These are phyloP conservation scores for Microtus oregoni DNA, from an alignment of 2,113 vertebrate species.

Conservation along the genomic window DNA sequence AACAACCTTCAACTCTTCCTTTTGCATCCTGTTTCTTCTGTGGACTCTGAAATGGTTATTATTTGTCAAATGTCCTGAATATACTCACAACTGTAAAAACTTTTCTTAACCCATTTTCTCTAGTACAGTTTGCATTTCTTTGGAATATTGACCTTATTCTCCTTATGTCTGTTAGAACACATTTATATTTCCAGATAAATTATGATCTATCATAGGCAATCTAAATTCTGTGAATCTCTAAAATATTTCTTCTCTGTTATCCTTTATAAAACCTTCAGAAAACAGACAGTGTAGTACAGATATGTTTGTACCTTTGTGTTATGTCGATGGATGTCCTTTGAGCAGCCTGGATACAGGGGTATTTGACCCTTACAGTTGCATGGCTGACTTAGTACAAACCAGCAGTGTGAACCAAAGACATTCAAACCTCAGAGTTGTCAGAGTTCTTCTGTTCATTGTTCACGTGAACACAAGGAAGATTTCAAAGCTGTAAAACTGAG, in stretches of 20 bases:
- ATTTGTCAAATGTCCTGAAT: not conserved
- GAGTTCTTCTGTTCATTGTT: slow-evolving; percentile 24
- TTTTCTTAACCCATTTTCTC: not conserved
- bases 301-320: slow-evolving; percentile 44
- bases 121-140: not conserved
- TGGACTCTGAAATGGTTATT: not conserved
- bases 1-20: not conserved
- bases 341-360: not conserved
- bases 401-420: not conserved
- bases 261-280: slow-evolving; percentile 33
- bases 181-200: slow-evolving; percentile 62
- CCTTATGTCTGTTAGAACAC: not conserved
- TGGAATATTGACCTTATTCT: slow-evolving; percentile 35
- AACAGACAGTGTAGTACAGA: not conserved
- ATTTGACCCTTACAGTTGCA: slow-evolving; percentile 7
- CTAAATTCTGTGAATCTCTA: slow-evolving; percentile 39
- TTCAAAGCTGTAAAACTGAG: slow-evolving; percentile 23
- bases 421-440: not conserved
- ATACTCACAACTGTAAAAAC: not conserved
- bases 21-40: not conserved
- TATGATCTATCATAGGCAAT: slow-evolving; percentile 45
- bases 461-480: not conserved
- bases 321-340: slow-evolving; percentile 25
- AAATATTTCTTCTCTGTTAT: slow-evolving; percentile 39
- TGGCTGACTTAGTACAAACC: slow-evolving; percentile 33